A percentile compares a stretch with the other conserved stretches of the same genome.
phyloP scores from a whole-genome alignment of 2,113 vertebrate genomes.

The Sakesphorus luctuosus region DNA sequence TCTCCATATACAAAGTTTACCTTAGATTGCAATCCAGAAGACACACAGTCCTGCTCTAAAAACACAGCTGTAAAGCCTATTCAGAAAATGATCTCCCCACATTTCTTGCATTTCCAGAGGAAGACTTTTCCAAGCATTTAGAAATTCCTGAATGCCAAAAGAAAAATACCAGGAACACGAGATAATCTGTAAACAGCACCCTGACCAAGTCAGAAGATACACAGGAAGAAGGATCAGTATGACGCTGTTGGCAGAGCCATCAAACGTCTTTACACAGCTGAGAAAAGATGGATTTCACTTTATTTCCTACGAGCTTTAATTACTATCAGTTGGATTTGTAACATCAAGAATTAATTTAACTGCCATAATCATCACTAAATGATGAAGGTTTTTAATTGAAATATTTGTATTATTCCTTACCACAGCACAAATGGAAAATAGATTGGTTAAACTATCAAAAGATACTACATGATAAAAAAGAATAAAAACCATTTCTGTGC shows the following conservation, averaged over 20 bases:
- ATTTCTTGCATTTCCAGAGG: not conserved
- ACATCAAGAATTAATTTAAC: slow-evolving; percentile 16
- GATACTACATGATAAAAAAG: slow-evolving; percentile 9
- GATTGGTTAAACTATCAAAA: slow-evolving; percentile 42
- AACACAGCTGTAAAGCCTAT: not conserved
- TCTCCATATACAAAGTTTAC: not conserved
- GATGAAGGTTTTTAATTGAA: slow-evolving; percentile 49
- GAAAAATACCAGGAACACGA: not conserved
- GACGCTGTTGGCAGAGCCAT: not conserved
- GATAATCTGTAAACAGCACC: slow-evolving; percentile 51
- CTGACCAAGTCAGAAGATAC: not conserved
- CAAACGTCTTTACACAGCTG: not conserved
- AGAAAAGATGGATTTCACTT: not conserved
- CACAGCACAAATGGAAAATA: slow-evolving; percentile 28
- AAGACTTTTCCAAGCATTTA: not conserved
- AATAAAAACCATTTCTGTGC: not conserved
- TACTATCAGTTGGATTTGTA: not conserved
- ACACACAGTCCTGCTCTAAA: not conserved
- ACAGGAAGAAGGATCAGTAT: slow-evolving; percentile 54
- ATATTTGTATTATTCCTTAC: slow-evolving; percentile 40
- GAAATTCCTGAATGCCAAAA: not conserved
- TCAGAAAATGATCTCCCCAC: not conserved
- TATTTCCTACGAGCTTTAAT: slow-evolving; percentile 2
- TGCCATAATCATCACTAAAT: slow-evolving; percentile 23
- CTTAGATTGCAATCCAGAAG: not conserved